A percentile compares a stretch with the other conserved stretches of the same genome.
Conservation (phyloP, 2,888 invertebrate genomes). For the Belgica antarctica region DNA sequence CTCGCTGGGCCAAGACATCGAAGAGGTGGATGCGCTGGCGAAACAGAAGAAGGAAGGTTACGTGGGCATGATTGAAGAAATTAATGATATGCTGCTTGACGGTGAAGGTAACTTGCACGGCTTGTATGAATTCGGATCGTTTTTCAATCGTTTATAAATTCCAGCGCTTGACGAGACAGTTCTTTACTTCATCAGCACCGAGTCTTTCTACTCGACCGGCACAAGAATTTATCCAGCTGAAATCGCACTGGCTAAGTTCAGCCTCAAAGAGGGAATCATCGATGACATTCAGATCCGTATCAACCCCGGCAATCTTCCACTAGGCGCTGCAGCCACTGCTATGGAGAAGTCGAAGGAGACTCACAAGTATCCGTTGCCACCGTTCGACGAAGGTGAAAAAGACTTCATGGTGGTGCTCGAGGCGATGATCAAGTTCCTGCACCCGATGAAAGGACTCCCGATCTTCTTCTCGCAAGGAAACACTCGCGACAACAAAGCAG, state of each 20-base stretch:
- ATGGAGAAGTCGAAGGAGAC: not conserved
- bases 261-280: slow-evolving; percentile 18
- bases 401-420: slow-evolving; percentile 1
- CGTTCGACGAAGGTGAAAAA: not conserved
- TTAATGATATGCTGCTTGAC: too few relatives aligned
- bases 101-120: too few relatives aligned
- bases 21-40: slow-evolving; percentile 1
- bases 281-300: not conserved
- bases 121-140: not conserved
- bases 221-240: slow-evolving; percentile 17
- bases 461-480: slow-evolving; percentile 32
- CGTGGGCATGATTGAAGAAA: not conserved
- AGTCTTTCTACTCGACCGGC: not conserved
- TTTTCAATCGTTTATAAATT: not conserved
- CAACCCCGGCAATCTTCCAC: slow-evolving; percentile 20
- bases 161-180: not conserved
- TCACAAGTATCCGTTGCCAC: slow-evolving; percentile 17
- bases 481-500: not conserved
- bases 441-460: not conserved
- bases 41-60: too few relatives aligned
- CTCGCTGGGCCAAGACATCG: not conserved
- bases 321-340: not conserved
- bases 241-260: slow-evolving; percentile 26
- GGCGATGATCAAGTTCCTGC: not conserved
- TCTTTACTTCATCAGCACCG: not conserved